phyloP scores from a whole-genome alignment of 2,113 vertebrate genomes.

The Helogale parvula region DNA sequence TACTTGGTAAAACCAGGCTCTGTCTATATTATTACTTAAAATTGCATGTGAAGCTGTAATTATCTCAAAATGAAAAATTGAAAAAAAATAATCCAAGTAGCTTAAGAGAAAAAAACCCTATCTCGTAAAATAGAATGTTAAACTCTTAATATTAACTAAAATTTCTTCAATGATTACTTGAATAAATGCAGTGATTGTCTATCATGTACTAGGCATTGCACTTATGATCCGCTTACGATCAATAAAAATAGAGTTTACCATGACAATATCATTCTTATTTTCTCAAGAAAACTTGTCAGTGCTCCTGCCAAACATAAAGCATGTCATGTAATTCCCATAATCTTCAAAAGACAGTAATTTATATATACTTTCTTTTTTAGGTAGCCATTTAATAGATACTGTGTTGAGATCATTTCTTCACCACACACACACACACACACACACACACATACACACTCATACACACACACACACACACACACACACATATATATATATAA shows the following conservation, averaged over 20 bases:
- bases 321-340: background rate
- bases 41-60: background rate
- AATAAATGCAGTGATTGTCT: background rate
- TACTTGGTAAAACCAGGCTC: background rate
- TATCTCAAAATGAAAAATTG: background rate
- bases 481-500: no score
- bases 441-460: background rate
- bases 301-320: background rate
- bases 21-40: background rate
- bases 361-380: background rate
- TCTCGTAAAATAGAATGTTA: background rate
- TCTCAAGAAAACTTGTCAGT: background rate
- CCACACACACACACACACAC: background rate
- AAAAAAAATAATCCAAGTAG: background rate
- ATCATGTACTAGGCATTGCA: background rate
- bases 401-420: background rate
- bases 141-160: background rate
- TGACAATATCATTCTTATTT: background rate
- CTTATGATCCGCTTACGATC: background rate
- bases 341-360: background rate
- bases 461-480: background rate
- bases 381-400: background rate
- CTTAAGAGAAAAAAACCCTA: background rate
- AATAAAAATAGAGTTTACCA: background rate
- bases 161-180: background rate